Base-by-base conservation (phyloP, 1,140 invertebrate species). In the Drosophila albomicans region DNA sequence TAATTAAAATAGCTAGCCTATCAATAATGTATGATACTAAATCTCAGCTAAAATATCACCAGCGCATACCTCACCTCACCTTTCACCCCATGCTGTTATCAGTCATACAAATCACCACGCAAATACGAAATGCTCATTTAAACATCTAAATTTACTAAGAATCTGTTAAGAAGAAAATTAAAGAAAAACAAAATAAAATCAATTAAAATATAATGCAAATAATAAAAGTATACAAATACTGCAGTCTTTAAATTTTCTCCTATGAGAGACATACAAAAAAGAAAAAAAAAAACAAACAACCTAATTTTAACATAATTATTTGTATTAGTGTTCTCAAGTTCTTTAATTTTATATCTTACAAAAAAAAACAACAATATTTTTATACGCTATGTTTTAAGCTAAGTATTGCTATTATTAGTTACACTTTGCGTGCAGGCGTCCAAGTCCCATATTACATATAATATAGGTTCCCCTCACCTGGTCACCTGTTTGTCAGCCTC, bases 371-470 rank as follows among this genome's bases (percentile, higher is more conserved):
- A 66, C 67, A 56, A 71, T 79, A 91, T 86, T 90, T 84, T 87
- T 87, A 88, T 88, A 87, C 63, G 68, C 84, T 88, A 87, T 56
- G 73, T 88, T 82, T 45, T 88, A 87, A 87, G 80, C 77, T 87
- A 88, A 87, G 82, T 87, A 87, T 87, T 87, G 79, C 73, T 87
- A 87, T 75, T 77, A 88, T 88, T 87, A 87, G 84, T 87, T 88
- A 51, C 56, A 77, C 72, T 86, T 75, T 82, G 84, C 76, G 82
- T 87, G 79, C 75, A 78, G 82, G 82, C 80, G 84, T 88, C 79
- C 82, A 82, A 87, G 72, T 77, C 82, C 82, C 77, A 80, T 56
- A 46, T 25, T 28, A 13, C 38, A 58, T 43, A 52, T 41, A 13
- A 52, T 41, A 35, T 13, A 49, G 28, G 13, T 46, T 43, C 11